Evolutionary conservation across 2,888 invertebrate genomes (phyloP), one percentile per base, ranked within the genome.

Genomic region (Ophioninae sp.): DNA sequence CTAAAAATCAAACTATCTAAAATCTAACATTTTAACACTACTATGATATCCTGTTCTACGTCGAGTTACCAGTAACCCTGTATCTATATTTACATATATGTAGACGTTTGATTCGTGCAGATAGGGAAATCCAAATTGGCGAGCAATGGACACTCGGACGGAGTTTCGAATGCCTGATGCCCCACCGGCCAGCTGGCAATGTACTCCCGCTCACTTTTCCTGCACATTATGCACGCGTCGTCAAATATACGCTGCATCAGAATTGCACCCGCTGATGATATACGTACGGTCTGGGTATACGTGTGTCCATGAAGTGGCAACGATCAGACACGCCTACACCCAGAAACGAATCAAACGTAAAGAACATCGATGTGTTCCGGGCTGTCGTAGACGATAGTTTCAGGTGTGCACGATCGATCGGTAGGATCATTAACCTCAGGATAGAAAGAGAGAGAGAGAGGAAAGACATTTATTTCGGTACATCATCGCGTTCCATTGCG

Each of bases 361-460:
- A 63, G 68, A 63, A 73, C 71, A 56, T 44, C 63, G 73, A 82
- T 74, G 78, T 79, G 82, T 64, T 23, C 65, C 74, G 64, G 78
- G 82, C 69, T 79, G 82, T 79, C 82, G 78, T 69, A 72, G 72
- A 58, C 67, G 65, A 76, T 20, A 79, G 78, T 79, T 58, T 82
- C 78, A 75, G 82, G 69, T 82, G 68, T 73, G 59, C 41, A 56
- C 84, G 81, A 81, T 84, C 84, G 81, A 81, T 81, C 81, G 81
- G 56, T 67, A 78, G 69, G 83, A 84, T 84, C 84, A 68, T 84
- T 84, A 84, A 84, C 84, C 84, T 67, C 78, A 23, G 39, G 23
- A 74, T 44, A 68, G 37, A 65, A 10, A 75, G 39, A 67, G 51
- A 73, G 30, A 64, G n/a, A 65, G 23, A 69, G 59, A 68, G 58